Base-by-base conservation (phyloP, 2,797 vertebrate species). In the Cygnus olor region DNA sequence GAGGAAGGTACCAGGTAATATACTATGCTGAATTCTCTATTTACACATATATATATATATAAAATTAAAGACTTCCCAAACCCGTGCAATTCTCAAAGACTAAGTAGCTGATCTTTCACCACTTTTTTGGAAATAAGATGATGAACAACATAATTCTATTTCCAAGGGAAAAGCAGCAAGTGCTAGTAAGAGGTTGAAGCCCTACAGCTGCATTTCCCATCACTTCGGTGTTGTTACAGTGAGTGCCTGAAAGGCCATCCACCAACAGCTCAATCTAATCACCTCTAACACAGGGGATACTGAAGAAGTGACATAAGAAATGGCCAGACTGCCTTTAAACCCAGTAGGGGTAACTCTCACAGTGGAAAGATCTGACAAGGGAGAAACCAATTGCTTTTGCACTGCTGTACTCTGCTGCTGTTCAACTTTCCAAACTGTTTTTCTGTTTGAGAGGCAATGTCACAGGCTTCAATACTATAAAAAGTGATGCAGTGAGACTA, bases 111-210 rank as follows among this genome's bases (percentile, higher is more conserved):
- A 71, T 70, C 72, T 63, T 92, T 77, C 64, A 63, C 40, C 19
- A 53, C 32, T 78, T 90, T 63, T 80, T 53, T 83, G 38, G 57
- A 94, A 92, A 80, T 72, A 74, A 13, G 36, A 24, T 38, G n/a
- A 86, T 34, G 19, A 16, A 64, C 40, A 91, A 79, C 21, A 27
- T 25, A 80, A 80, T 78, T 80, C 10, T 65, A 30, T 71, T 82
- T 92, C 56, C 53, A 92, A 82, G 25, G 49, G 65, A 69, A 92
- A 95, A 69, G 8, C 18, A 92, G n/a, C 24, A 92, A 93, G 32
- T 51, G 18, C 22, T 78, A 21, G 9, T 70, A 66, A 80, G 68
- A 86, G 32, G 53, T 42, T 89, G 57, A 93, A 92, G 72, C 40
- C 69, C 61, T 93, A 44, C 40, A 88, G 72, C 32, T 78, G 61